Conservation (phyloP, 2,888 invertebrate genomes). For the Cosmopolites sordidus region DNA sequence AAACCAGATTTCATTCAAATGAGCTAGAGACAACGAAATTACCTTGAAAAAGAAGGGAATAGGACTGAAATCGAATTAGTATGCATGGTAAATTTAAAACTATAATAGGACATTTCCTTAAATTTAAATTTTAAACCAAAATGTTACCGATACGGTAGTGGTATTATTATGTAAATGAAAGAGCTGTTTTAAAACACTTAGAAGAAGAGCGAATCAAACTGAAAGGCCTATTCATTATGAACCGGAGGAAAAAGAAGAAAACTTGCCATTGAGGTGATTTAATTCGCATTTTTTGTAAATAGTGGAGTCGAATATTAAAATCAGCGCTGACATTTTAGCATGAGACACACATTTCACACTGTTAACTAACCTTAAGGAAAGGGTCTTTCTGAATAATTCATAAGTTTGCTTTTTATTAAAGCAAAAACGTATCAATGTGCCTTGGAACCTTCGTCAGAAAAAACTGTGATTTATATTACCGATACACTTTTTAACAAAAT, state of each 20-base stretch:
- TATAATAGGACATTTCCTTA: not conserved
- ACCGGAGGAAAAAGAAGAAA: not conserved
- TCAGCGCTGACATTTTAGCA: not conserved
- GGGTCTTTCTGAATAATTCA: slow-evolving; percentile 4
- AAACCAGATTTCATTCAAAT: too few relatives aligned
- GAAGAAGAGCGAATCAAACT: slow-evolving; percentile 14
- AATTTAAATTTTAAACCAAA: slow-evolving; percentile 6
- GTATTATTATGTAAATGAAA: slow-evolving; percentile 21
- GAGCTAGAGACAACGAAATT: not conserved
- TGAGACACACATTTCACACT: slow-evolving; percentile 4
- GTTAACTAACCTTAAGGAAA: slow-evolving; percentile 5
- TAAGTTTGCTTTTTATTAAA: slow-evolving; percentile 5
- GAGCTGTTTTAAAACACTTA: slow-evolving; percentile 20
- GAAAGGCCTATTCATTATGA: slow-evolving; percentile 9
- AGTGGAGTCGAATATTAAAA: slow-evolving; percentile 10
- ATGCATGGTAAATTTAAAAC: slow-evolving; percentile 1
- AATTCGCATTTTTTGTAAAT: slow-evolving; percentile 7
- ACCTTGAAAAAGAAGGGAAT: not conserved
- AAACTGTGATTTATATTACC: too few relatives aligned
- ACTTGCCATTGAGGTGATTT: not conserved
- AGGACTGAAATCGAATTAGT: not conserved
- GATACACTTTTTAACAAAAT: too few relatives aligned
- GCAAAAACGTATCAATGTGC: not conserved
- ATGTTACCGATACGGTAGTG: slow-evolving; percentile 18
- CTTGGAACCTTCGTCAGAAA: not conserved